phyloP scores from a whole-genome alignment of 2,797 vertebrate species.

The Oreochromis mossambicus region DNA sequence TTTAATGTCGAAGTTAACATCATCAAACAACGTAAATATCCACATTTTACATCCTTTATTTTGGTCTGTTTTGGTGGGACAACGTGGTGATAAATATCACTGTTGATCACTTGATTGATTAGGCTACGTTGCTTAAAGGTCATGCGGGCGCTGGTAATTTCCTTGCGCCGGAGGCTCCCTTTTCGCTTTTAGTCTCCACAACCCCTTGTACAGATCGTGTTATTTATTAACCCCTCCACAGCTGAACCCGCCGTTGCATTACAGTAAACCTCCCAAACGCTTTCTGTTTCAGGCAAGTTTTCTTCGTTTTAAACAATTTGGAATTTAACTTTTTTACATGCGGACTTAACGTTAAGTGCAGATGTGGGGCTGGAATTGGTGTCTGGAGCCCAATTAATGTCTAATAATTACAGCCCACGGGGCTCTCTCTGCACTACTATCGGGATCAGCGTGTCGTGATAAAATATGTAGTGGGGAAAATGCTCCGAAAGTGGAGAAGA shows the following conservation, averaged over 20 bases:
- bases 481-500: constrained; percentile 72
- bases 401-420: constrained; percentile 93
- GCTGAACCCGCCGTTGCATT: constrained; percentile 38
- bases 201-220: constrained; percentile 82
- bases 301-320: neutral
- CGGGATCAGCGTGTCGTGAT: constrained; percentile 84
- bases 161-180: constrained; percentile 93
- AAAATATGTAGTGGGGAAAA: constrained; percentile 86
- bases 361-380: constrained; percentile 75
- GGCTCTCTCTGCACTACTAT: constrained; percentile 74
- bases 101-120: constrained; percentile 99
- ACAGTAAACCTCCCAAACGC: neutral
- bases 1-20: neutral
- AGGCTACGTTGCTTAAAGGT: constrained; percentile 91
- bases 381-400: constrained; percentile 95
- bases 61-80: constrained; percentile 78
- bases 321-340: constrained; percentile 29
- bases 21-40: neutral
- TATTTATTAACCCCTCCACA: constrained; percentile 81
- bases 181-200: constrained; percentile 93
- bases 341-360: neutral
- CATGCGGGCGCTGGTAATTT: constrained; percentile 96
- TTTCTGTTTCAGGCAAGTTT: neutral
- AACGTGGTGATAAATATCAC: constrained; percentile 98
- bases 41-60: constrained; percentile 27